Evolutionary conservation across 2,113 vertebrate genomes (phyloP).

Genomic region (Aptenodytes forsteri): DNA sequence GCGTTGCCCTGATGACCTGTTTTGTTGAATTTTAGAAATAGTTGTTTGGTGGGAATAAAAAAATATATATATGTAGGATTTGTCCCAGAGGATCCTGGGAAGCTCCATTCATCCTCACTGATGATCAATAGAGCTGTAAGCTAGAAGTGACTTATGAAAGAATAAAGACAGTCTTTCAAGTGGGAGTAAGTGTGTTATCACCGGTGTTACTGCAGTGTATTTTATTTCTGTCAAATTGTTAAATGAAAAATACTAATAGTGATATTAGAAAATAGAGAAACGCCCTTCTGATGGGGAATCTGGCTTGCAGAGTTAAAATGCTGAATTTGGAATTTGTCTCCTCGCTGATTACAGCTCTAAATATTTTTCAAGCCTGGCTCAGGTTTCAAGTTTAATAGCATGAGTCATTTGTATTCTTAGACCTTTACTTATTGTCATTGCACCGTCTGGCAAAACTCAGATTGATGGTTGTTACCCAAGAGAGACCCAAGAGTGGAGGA

Average conservation of each 20-base stretch:
- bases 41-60: constrained; percentile 66
- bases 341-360: constrained; percentile 14
- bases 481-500: constrained; percentile 16
- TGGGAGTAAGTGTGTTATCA: constrained; percentile 58
- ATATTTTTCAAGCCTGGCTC: constrained; percentile 58
- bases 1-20: constrained; percentile 69
- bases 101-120: constrained; percentile 66
- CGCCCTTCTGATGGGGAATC: neutral
- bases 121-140: constrained; percentile 67
- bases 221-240: constrained; percentile 69
- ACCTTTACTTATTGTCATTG: constrained; percentile 69
- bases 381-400: constrained; percentile 60
- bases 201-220: constrained; percentile 5
- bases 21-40: constrained; percentile 73
- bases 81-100: constrained; percentile 72
- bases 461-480: constrained; percentile 49
- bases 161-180: constrained; percentile 68
- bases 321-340: constrained; percentile 64
- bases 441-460: constrained; percentile 53
- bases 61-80: constrained; percentile 65
- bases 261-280: constrained; percentile 63
- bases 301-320: constrained; percentile 31
- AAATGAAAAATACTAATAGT: constrained; percentile 68
- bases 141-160: constrained; percentile 66
- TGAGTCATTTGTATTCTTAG: constrained; percentile 62